A percentile compares a stretch with the other conserved stretches of the same genome.
Conservation (phyloP, 2,888 invertebrate genomes). For the Eurytoma adleriae region DNA sequence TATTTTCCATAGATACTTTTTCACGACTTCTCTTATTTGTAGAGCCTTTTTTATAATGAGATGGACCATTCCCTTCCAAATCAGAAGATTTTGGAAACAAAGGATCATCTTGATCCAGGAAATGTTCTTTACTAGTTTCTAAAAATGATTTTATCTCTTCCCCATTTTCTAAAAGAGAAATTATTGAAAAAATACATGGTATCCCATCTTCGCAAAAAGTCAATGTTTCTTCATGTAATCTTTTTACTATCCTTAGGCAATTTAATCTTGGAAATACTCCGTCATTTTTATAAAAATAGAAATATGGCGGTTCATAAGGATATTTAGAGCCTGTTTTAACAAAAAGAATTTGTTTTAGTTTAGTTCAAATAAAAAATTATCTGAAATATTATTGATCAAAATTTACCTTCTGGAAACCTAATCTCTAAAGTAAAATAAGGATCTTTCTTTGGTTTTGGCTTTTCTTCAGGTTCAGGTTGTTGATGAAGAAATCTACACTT, state of each 20-base stretch:
- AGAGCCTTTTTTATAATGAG: constrained; percentile 82
- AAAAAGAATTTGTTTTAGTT: too few species aligned
- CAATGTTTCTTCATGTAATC: constrained; percentile 83
- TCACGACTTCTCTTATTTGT: constrained; percentile 78
- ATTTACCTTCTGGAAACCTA: constrained; percentile 81
- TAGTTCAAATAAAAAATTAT: constrained; percentile 18
- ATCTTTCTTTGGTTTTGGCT: constrained; percentile 68
- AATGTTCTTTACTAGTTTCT: constrained; percentile 80
- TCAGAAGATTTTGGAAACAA: constrained; percentile 71
- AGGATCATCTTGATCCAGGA: constrained; percentile 79
- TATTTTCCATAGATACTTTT: constrained; percentile 73
- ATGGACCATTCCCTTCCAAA: constrained; percentile 75
- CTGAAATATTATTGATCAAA: constrained; percentile 30
- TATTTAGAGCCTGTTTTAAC: constrained; percentile 78
- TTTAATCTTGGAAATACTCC: constrained; percentile 80
- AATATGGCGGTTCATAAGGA: constrained; percentile 85
- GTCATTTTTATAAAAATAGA: constrained; percentile 80
- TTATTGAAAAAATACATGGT: constrained; percentile 85
- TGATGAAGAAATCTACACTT: constrained; percentile 87
- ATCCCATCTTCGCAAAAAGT: constrained; percentile 82
- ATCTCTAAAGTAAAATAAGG: constrained; percentile 83
- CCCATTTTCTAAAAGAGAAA: constrained; percentile 84
- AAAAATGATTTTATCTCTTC: constrained; percentile 81
- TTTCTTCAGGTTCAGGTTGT: constrained; percentile 73
- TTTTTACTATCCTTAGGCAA: constrained; percentile 82